Evolutionary conservation across 2,888 invertebrate genomes (phyloP).

Genomic region (Gastracanthus pulcherrimus): DNA sequence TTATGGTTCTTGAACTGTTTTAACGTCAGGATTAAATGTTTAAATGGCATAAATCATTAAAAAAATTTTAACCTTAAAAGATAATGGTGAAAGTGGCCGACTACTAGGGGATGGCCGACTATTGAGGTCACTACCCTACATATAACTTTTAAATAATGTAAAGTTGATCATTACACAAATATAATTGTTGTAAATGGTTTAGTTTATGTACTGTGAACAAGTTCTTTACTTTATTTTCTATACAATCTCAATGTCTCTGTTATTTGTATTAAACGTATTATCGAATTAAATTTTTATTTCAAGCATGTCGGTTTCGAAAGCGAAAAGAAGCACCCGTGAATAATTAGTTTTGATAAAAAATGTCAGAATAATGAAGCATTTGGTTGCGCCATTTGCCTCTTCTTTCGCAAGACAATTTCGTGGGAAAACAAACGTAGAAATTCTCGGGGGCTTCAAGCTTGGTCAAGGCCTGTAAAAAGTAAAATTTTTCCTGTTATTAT

Average conservation of each 20-base stretch:
- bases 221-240: too few relatives aligned
- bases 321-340: not conserved
- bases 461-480: slow-evolving; percentile 39
- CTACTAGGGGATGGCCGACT: too few relatives aligned
- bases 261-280: not conserved
- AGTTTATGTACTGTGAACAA: too few relatives aligned
- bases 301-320: slow-evolving; percentile 19
- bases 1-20: too few relatives aligned
- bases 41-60: too few relatives aligned
- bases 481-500: slow-evolving; percentile 41
- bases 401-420: slow-evolving; percentile 9
- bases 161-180: too few relatives aligned
- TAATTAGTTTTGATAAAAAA: not conserved
- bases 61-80: too few relatives aligned
- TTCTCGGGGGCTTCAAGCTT: slow-evolving; percentile 10
- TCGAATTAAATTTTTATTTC: not conserved
- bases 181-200: too few relatives aligned
- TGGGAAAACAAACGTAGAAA: not conserved
- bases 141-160: too few relatives aligned
- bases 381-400: slow-evolving; percentile 25
- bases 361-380: not conserved
- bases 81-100: too few relatives aligned
- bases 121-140: too few relatives aligned
- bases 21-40: too few relatives aligned
- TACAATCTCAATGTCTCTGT: not conserved